A percentile compares a stretch with the other conserved stretches of the same genome.
Evolutionary conservation across 2,888 invertebrate genomes (phyloP).

Genomic region (Atethmia centrago): DNA sequence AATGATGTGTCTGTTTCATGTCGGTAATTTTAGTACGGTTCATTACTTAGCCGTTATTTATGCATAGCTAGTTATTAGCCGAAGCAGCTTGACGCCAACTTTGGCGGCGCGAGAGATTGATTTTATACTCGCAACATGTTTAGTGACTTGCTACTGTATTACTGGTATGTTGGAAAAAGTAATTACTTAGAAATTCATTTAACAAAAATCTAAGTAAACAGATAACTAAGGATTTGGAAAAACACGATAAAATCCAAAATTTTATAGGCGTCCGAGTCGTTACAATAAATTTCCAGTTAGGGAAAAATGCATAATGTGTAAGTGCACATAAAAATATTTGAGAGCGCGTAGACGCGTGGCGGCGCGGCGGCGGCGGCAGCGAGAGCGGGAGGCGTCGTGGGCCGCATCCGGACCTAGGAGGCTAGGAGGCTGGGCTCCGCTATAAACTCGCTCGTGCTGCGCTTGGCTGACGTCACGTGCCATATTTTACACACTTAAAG

Average conservation of each 20-base stretch:
- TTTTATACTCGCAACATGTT: conserved; percentile 28
- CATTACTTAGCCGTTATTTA: conserved; percentile 62
- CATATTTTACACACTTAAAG: conserved; percentile 90
- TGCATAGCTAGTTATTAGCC: conserved; percentile 61
- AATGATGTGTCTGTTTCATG: conserved; percentile 66
- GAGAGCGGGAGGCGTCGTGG: conserved; percentile 64
- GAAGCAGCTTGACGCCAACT: conserved; percentile 44
- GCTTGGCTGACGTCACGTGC: conserved; percentile 86
- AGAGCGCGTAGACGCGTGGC: conserved; percentile 64
- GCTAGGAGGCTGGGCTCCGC: conserved; percentile 72
- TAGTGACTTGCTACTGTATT: conserved; percentile 1
- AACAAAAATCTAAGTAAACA: conserved; percentile 1
- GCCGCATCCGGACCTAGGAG: conserved; percentile 78
- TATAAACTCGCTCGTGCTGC: conserved; percentile 83
- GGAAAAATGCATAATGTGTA: conserved; percentile 63
- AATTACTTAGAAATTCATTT: not conserved
- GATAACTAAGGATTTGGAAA: conserved; percentile 19
- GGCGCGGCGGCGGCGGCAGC: conserved; percentile 50
- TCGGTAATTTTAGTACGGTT: conserved; percentile 64
- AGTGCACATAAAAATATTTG: conserved; percentile 69
- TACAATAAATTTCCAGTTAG: conserved; percentile 46
- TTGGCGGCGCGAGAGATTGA: conserved; percentile 22
- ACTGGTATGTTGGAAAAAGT: not conserved
- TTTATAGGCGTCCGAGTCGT: conserved; percentile 40
- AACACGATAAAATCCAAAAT: conserved; percentile 40